Base-by-base conservation (phyloP, 1,140 invertebrate genomes). In the Aphelinus atriplicis region DNA sequence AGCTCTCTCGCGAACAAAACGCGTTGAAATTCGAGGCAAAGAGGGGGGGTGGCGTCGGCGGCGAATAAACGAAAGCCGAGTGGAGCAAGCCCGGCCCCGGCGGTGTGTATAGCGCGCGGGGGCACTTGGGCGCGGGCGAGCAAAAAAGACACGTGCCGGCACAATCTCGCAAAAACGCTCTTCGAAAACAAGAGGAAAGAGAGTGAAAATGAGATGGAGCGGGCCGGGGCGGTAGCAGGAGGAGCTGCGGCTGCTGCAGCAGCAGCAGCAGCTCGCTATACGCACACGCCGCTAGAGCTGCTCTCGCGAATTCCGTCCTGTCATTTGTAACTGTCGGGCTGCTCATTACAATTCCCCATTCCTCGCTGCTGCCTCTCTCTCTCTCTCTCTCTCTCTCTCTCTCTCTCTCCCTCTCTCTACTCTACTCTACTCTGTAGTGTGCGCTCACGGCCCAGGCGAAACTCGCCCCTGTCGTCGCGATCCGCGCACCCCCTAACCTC, bases 311-410 rank as follows among this genome's bases (percentile, higher is more conserved):
- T 88, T 88, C 86, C 86, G 84, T 87, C 86, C 87, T 87, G 85
- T 88, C 87, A 88, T 88, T 88, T 88, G 87, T 88, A 88, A 88
- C 87, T 88, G 87, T 88, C 87, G 80, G 84, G 83, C 82, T 87
- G 87, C 87, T 88, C 87, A 87, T 88, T 88, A 88, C 87, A 88
- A 87, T 87, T 88, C 86, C 86, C 86, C 86, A 85, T 88, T 87
- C 86, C 84, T 86, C 81, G 82, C 73, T 6, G 77, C 79, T 76
- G 62, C 77, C 79, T 76, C 66, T 73, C 75, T 58, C 78, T 72
- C 79, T 75, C 79, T 75, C 78, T 78, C 77, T 75, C 71, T 78
- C 76, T 58, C 55, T 69, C 9, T 67, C 60, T 51, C 64, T 73
- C n/a, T 7, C 53, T 71, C 69, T 62, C 60, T 73, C 67, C 43